Percentiles rank a stretch among this genome's conserved stretches.
Conservation (phyloP, 2,888 invertebrate genomes). For the Patella depressa region DNA sequence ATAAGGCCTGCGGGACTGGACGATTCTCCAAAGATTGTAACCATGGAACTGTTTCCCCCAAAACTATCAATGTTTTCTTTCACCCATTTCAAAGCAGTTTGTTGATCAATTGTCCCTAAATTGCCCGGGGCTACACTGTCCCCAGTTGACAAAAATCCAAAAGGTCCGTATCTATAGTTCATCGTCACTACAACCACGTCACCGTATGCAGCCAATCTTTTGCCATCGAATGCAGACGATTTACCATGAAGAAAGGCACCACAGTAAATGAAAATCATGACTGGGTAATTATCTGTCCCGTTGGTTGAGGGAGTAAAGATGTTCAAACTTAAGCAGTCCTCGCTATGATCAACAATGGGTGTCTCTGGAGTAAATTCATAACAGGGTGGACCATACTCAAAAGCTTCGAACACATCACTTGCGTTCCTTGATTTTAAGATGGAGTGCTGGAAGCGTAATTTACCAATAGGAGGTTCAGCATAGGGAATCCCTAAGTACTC, state of each 20-base stretch:
- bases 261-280: constrained; percentile 50
- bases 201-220: constrained; percentile 38
- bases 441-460: too few relatives aligned
- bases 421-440: too few relatives aligned
- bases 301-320: not conserved
- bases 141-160: constrained; percentile 53
- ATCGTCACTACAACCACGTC: constrained; percentile 48
- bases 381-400: not conserved
- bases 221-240: constrained; percentile 42
- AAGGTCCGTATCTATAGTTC: constrained; percentile 48
- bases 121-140: constrained; percentile 50
- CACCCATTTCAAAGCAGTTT: constrained; percentile 50
- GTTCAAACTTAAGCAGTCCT: not conserved
- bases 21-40: constrained; percentile 53
- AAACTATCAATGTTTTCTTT: constrained; percentile 48
- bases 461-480: too few relatives aligned
- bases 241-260: constrained; percentile 45
- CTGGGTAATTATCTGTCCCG: constrained; percentile 12
- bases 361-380: not conserved
- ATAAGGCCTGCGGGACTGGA: constrained; percentile 47
- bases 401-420: too few relatives aligned
- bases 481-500: too few relatives aligned
- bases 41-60: constrained; percentile 41
- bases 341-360: not conserved
- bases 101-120: constrained; percentile 53